phyloP scores from a whole-genome alignment of 2,888 invertebrate genomes.

The Cephus nigrinus region DNA sequence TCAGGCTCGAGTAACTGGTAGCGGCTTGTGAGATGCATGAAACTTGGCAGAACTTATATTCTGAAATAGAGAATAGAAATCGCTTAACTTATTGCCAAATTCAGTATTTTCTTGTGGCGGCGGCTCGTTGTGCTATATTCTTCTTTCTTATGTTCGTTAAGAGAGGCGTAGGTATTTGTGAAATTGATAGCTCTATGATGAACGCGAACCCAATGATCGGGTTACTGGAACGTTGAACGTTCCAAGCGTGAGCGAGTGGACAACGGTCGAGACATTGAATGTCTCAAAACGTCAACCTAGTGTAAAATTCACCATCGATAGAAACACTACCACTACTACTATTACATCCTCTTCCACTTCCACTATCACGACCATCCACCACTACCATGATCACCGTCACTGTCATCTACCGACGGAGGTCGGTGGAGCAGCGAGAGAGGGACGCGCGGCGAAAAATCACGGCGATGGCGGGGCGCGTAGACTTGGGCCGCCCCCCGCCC shows the following conservation, averaged over 20 bases:
- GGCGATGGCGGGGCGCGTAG: constrained; percentile 66
- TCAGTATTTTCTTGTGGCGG: constrained; percentile 60
- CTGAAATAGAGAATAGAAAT: constrained; percentile 37
- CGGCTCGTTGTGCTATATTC: constrained; percentile 45
- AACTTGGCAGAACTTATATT: constrained; percentile 33
- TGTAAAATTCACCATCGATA: background rate
- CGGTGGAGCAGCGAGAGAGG: constrained; percentile 27
- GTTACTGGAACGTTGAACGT: constrained; percentile 27
- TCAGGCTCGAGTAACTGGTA: constrained; percentile 46
- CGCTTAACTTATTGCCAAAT: constrained; percentile 63
- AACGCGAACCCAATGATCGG: constrained; percentile 21
- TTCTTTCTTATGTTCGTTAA: constrained; percentile 37
- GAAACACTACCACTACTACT: background rate
- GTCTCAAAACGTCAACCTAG: constrained; percentile 5
- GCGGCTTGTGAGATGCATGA: constrained; percentile 46
- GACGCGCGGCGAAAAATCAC: constrained; percentile 63
- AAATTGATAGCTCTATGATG: constrained; percentile 33
- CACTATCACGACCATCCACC: background rate
- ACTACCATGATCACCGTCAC: background rate
- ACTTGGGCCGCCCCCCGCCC: constrained; percentile 66
- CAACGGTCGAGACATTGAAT: constrained; percentile 35
- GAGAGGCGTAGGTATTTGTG: constrained; percentile 38
- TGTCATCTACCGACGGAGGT: constrained; percentile 5
- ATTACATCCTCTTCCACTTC: background rate
- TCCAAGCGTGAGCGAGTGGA: constrained; percentile 32